Evolutionary conservation across 1,140 invertebrate genomes (phyloP).

Genomic region (Limonius californicus): DNA sequence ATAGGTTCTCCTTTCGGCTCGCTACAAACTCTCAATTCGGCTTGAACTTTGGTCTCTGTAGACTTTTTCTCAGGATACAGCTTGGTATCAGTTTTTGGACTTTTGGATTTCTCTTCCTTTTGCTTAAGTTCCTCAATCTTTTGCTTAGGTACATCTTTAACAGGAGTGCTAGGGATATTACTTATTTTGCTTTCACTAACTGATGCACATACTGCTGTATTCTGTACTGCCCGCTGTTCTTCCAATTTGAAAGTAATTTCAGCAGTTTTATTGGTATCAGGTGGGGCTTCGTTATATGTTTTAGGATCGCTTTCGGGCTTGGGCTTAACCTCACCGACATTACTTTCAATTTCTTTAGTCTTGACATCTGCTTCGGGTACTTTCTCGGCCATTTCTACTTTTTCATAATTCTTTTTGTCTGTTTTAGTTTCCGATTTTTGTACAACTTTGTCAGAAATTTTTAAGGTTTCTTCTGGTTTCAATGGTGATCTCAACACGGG

Average conservation of each 20-base stretch:
- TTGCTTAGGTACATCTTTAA: not conserved
- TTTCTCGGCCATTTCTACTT: constrained; percentile 45
- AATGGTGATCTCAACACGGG: constrained; percentile 42
- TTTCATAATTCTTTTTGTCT: constrained; percentile 47
- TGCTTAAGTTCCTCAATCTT: constrained; percentile 13
- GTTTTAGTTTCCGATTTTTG: not conserved
- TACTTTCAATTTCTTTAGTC: not conserved
- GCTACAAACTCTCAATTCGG: not conserved
- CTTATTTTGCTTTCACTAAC: not conserved
- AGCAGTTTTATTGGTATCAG: no score
- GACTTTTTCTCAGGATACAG: constrained; percentile 19
- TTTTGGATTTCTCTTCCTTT: constrained; percentile 4
- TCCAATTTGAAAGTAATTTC: not conserved
- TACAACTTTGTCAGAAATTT: not conserved
- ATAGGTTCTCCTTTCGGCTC: not conserved
- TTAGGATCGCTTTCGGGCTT: not conserved
- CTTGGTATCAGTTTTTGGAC: not conserved
- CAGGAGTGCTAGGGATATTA: not conserved
- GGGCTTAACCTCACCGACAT: not conserved
- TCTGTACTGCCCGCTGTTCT: not conserved
- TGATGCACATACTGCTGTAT: not conserved
- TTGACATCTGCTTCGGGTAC: constrained; percentile 29
- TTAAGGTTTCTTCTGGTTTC: constrained; percentile 18
- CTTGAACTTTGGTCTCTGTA: constrained; percentile 30
- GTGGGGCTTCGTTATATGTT: no score